Percentiles rank a stretch among this genome's conserved stretches.
These are phyloP conservation scores for Ictalurus furcatus DNA, from an alignment of 2,113 vertebrate species.

Conservation along the genomic window DNA sequence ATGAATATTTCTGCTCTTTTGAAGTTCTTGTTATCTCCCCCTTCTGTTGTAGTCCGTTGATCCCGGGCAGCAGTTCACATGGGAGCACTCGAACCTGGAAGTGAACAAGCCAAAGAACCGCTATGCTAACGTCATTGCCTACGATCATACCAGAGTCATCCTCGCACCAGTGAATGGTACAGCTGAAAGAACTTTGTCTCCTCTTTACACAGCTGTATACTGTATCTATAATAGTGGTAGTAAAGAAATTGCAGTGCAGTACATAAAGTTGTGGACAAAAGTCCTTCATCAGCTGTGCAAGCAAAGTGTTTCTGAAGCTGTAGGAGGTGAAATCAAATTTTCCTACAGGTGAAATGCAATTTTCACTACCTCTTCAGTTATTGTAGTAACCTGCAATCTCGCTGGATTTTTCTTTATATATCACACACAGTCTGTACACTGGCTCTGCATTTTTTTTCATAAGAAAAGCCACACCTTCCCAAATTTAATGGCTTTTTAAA, in stretches of 20 bases:
- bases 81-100: conserved; percentile 97
- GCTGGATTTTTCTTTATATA: background rate
- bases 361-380: conserved; percentile 2
- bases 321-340: conserved; percentile 3
- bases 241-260: background rate
- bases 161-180: conserved; percentile 89
- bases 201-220: background rate
- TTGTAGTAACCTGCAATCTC: conserved; percentile 14
- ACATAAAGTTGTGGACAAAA: background rate
- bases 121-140: conserved; percentile 94
- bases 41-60: conserved; percentile 83
- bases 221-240: background rate
- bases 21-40: background rate
- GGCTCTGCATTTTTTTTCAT: background rate
- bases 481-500: background rate
- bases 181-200: background rate
- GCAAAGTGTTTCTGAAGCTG: conserved; percentile 5
- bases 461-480: background rate
- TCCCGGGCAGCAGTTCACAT: conserved; percentile 96
- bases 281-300: background rate
- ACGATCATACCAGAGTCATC: conserved; percentile 93
- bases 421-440: background rate
- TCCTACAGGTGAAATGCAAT: background rate
- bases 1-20: background rate
- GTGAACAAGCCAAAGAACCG: conserved; percentile 98